Conservation (phyloP, 2,888 invertebrate genomes). For the Cryptocephalus primarius region DNA sequence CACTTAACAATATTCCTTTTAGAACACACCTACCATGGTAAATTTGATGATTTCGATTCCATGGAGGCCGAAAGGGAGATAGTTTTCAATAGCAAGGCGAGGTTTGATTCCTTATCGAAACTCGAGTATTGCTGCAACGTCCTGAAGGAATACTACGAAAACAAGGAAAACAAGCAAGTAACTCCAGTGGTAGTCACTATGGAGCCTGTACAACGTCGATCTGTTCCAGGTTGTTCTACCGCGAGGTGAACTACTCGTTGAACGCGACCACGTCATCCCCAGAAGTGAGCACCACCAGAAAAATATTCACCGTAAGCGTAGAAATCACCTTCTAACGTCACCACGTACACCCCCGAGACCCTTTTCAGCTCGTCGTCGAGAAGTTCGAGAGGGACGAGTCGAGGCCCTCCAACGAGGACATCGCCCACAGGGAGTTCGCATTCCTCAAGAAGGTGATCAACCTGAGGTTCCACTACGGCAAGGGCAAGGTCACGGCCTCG, state of each 20-base stretch:
- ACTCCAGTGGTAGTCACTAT: conserved; percentile 1
- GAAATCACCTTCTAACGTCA: too few relatives aligned
- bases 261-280: too few relatives aligned
- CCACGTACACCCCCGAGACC: too few relatives aligned
- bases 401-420: conserved; percentile 47
- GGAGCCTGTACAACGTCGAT: neutral
- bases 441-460: conserved; percentile 49
- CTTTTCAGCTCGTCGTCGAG: conserved; percentile 16
- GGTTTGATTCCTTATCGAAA: conserved; percentile 58
- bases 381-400: conserved; percentile 48
- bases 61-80: conserved; percentile 33
- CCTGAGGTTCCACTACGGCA: conserved; percentile 52
- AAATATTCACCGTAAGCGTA: too few relatives aligned
- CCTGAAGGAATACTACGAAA: conserved; percentile 16
- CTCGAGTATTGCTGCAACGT: conserved; percentile 44
- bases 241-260: conserved; percentile 33
- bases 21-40: conserved; percentile 36
- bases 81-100: conserved; percentile 45
- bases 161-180: conserved; percentile 17
- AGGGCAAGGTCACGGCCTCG: conserved; percentile 49
- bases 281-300: too few relatives aligned
- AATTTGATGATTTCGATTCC: conserved; percentile 9
- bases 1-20: too few relatives aligned
- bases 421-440: conserved; percentile 54
- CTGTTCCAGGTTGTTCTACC: conserved; percentile 24